Evolutionary conservation across 2,113 vertebrate species (phyloP).

Genomic region (Hypocryptadius cinnamomeus): DNA sequence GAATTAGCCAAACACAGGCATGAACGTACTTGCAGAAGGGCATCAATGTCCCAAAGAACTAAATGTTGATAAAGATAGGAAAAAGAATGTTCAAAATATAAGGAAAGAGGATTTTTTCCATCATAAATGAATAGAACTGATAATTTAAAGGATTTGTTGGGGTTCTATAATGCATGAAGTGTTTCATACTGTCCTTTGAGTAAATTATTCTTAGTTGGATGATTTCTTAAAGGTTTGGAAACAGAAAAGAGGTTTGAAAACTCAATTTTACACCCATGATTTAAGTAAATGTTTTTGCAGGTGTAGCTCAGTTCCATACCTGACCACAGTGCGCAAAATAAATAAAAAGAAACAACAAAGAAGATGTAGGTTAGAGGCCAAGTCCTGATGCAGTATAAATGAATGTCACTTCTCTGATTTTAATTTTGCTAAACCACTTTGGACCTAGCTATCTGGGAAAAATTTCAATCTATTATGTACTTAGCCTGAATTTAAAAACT

Average conservation of each 20-base stretch:
- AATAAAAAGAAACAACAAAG: background rate
- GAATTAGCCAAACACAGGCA: background rate
- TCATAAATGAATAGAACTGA: background rate
- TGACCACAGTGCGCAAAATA: background rate
- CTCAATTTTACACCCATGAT: background rate
- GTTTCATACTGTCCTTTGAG: background rate
- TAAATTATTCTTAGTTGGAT: background rate
- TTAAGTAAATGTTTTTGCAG: background rate
- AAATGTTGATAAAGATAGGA: background rate
- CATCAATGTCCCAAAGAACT: background rate
- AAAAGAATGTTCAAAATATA: background rate
- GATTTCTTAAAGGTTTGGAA: background rate
- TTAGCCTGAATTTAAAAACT: background rate
- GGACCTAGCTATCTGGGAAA: background rate
- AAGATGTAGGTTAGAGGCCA: background rate
- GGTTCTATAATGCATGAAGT: background rate
- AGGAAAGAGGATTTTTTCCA: background rate
- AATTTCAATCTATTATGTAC: background rate
- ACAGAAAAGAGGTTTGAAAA: background rate
- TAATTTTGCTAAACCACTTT: background rate
- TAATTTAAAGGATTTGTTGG: background rate
- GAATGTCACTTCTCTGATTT: background rate
- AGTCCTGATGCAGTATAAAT: background rate
- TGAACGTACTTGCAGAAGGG: background rate
- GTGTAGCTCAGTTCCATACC: background rate